These are phyloP conservation scores for Diglossa cyanea DNA, from an alignment of 2,797 vertebrate species.

Conservation along the genomic window DNA sequence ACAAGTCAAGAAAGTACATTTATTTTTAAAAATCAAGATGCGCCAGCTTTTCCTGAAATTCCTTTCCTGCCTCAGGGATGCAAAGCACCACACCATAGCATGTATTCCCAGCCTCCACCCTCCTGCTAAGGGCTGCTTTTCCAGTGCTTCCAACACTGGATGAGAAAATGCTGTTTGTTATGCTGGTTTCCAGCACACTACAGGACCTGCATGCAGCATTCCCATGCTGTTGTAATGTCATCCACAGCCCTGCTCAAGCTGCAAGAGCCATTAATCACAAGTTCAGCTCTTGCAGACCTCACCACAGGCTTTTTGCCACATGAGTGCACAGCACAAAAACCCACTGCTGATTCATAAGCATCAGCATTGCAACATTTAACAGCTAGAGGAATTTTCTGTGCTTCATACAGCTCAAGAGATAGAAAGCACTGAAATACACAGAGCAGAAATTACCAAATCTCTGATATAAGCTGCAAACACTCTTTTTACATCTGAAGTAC, in stretches of 20 bases:
- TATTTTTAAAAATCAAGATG: fast-evolving
- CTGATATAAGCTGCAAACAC: not conserved
- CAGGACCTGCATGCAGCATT: not conserved
- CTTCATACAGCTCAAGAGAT: not conserved
- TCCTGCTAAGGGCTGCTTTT: not conserved
- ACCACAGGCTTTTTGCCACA: not conserved
- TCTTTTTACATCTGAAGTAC: not conserved
- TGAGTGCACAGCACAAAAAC: not conserved
- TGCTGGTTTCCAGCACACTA: not conserved
- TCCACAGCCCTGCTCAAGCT: not conserved
- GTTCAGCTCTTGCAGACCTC: not conserved
- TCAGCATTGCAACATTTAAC: not conserved
- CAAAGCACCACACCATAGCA: not conserved
- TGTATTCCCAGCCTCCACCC: not conserved
- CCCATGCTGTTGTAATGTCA: not conserved
- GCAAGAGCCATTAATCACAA: not conserved
- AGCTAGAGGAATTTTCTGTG: not conserved
- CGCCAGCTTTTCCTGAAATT: not conserved
- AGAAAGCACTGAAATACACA: not conserved
- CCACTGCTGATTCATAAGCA: not conserved
- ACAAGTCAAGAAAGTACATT: not conserved
- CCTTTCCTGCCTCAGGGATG: not conserved
- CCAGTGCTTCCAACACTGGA: not conserved
- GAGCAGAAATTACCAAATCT: not conserved
- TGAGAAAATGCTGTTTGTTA: not conserved